A percentile compares a stretch with the other conserved stretches of the same genome.
phyloP scores from a whole-genome alignment of 2,888 invertebrate species.

The Sphaerophoria taeniata region DNA sequence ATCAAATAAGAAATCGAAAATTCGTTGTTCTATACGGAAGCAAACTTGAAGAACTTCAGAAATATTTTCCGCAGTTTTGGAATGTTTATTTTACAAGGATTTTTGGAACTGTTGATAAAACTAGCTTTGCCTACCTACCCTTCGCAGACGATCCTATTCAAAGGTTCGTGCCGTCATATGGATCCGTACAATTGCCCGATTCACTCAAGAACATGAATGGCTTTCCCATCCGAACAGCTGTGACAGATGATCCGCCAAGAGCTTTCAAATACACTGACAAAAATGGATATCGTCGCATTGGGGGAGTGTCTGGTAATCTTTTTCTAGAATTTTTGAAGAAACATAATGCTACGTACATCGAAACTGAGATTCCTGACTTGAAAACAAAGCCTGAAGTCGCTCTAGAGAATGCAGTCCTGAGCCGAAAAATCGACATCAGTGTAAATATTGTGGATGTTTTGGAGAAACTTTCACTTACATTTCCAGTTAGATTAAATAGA shows the following conservation, averaged over 20 bases:
- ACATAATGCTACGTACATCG: slow-evolving; percentile 43
- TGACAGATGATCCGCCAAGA: slow-evolving; percentile 5
- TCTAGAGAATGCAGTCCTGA: neutral
- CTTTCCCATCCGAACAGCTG: slow-evolving; percentile 21
- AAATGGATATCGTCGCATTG: neutral
- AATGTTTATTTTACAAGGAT: slow-evolving; percentile 32
- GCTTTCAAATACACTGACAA: neutral
- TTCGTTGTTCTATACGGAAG: slow-evolving; percentile 24
- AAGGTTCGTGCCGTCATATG: neutral
- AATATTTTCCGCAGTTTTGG: slow-evolving; percentile 7
- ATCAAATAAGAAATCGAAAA: neutral
- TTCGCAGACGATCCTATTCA: slow-evolving; percentile 33
- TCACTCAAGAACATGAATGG: slow-evolving; percentile 38
- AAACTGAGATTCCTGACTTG: neutral
- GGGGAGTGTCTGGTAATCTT: slow-evolving; percentile 17
- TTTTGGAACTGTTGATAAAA: slow-evolving; percentile 19
- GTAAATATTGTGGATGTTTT: neutral
- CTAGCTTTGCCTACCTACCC: slow-evolving; percentile 1
- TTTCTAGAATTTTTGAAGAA: slow-evolving; percentile 25
- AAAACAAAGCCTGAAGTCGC: neutral
- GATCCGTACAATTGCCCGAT: slow-evolving; percentile 1
- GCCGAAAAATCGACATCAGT: neutral
- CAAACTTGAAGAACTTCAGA: neutral
- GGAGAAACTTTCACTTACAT: neutral
- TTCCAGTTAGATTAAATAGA: neutral